phyloP scores from a whole-genome alignment of 1,140 invertebrate species.

The Mya arenaria region DNA sequence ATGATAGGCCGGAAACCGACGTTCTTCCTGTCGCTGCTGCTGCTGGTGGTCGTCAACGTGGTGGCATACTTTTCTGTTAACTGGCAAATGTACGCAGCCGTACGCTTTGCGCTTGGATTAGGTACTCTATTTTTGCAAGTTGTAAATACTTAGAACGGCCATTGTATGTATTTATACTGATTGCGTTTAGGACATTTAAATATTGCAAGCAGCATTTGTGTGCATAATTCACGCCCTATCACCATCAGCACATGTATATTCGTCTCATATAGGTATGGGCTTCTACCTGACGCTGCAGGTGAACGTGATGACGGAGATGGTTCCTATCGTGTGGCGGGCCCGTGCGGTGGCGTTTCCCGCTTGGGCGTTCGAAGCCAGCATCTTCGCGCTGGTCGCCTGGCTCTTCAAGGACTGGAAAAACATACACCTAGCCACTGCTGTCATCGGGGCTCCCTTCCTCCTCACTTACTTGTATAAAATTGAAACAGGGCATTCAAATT shows the following conservation, averaged over 20 bases:
- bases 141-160: neutral
- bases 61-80: conserved; percentile 50
- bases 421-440: conserved; percentile 87
- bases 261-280: conserved; percentile 44
- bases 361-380: conserved; percentile 46
- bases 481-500: neutral
- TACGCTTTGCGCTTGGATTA: conserved; percentile 55
- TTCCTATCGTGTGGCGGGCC: conserved; percentile 55
- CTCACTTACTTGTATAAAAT: conserved; percentile 16
- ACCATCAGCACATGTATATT: too few relatives aligned
- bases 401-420: conserved; percentile 69
- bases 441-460: conserved; percentile 87
- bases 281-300: conserved; percentile 55
- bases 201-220: too few relatives aligned
- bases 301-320: conserved; percentile 59
- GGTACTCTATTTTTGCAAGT: neutral
- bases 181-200: too few relatives aligned
- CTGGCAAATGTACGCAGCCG: conserved; percentile 62
- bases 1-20: conserved; percentile 57
- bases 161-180: too few relatives aligned
- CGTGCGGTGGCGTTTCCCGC: conserved; percentile 58
- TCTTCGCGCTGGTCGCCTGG: conserved; percentile 60
- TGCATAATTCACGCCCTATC: too few relatives aligned
- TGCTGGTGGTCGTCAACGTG: conserved; percentile 48
- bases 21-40: conserved; percentile 50